Conservation (phyloP, 2,113 vertebrate species). For the Albula glossodonta region DNA sequence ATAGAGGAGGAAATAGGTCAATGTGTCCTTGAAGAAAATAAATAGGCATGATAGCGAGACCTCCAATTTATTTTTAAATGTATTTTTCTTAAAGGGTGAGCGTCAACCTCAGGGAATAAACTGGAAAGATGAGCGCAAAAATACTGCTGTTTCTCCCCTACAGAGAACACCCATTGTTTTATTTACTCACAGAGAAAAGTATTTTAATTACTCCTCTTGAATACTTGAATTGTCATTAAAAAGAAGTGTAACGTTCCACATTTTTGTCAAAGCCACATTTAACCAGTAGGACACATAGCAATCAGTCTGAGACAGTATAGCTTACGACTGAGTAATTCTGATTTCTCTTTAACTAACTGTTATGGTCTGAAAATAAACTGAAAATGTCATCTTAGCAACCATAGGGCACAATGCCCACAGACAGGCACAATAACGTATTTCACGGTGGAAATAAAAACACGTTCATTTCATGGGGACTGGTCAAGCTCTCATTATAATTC, state of each 20-base stretch:
- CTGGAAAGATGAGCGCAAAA: not conserved
- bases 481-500: not conserved
- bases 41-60: not conserved
- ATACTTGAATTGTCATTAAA: not conserved
- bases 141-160: not conserved
- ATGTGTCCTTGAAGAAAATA: not conserved
- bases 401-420: not conserved
- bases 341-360: not conserved
- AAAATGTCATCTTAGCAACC: not conserved
- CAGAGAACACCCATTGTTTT: not conserved
- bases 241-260: not conserved
- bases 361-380: not conserved
- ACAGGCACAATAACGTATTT: not conserved
- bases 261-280: not conserved
- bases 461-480: not conserved
- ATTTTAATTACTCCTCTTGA: not conserved
- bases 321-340: not conserved
- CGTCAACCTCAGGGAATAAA: not conserved
- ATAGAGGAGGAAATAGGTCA: not conserved
- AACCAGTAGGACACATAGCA: not conserved
- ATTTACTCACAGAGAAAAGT: not conserved
- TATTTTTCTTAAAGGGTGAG: not conserved
- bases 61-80: not conserved
- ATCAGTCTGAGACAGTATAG: not conserved
- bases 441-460: not conserved